These are phyloP conservation scores for Meloe dianella DNA, from an alignment of 2,888 invertebrate genomes.

Conservation along the genomic window DNA sequence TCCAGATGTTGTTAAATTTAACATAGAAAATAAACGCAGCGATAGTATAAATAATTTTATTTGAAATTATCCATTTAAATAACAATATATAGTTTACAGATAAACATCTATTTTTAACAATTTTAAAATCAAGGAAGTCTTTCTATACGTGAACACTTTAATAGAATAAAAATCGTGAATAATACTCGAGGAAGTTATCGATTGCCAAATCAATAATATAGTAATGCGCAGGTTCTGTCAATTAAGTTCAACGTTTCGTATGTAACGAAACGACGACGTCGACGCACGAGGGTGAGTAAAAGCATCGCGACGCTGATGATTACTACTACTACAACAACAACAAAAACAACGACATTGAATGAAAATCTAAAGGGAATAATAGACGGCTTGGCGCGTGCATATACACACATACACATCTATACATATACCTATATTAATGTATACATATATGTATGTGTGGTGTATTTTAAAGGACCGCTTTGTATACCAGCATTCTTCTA, in stretches of 20 bases:
- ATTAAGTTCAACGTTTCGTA: slow-evolving; percentile 9
- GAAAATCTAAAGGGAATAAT: slow-evolving; percentile 18
- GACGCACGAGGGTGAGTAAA: neutral
- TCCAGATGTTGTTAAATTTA: too few relatives aligned
- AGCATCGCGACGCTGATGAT: slow-evolving; percentile 8
- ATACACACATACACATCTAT: slow-evolving; percentile 2
- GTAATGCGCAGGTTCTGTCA: slow-evolving; percentile 7
- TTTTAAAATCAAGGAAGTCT: slow-evolving; percentile 6
- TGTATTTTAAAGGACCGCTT: slow-evolving; percentile 1
- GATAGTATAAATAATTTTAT: too few relatives aligned
- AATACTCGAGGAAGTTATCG: slow-evolving; percentile 4
- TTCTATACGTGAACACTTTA: slow-evolving; percentile 1
- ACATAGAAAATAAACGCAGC: too few relatives aligned
- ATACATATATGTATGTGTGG: neutral
- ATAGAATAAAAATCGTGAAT: slow-evolving; percentile 10
- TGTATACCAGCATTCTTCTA: slow-evolving; percentile 27
- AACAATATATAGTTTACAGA: too few relatives aligned
- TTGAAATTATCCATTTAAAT: too few relatives aligned
- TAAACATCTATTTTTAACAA: neutral
- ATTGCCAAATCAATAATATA: slow-evolving; percentile 5
- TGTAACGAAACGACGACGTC: neutral
- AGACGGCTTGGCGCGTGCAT: slow-evolving; percentile 34
- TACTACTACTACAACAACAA: neutral
- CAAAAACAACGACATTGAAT: slow-evolving; percentile 29
- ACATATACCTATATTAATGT: neutral